Evolutionary conservation across 2,888 invertebrate genomes (phyloP).

Genomic region (Sinotaia quadrata): DNA sequence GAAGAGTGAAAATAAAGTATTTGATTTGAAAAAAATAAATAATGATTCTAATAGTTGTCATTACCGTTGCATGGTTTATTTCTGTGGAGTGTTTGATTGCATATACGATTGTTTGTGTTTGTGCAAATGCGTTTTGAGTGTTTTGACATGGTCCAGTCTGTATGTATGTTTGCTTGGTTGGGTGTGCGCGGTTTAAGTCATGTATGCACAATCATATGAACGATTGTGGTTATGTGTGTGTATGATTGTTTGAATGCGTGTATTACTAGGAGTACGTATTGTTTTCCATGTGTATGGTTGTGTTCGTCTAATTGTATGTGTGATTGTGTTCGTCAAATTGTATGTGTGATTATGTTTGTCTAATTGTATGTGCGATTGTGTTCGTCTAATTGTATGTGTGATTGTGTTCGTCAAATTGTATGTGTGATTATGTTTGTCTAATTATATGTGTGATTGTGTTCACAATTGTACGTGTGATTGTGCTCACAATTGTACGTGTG

Average conservation of each 20-base stretch:
- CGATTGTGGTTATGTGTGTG: slow-evolving; percentile 3
- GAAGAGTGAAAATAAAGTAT: no score
- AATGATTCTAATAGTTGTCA: no score
- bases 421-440: neutral
- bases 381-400: neutral
- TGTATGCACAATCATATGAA: neutral
- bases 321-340: neutral
- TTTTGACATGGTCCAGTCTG: no score
- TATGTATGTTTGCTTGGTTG: no score
- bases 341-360: neutral
- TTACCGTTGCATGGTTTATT: no score
- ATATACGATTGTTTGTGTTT: no score
- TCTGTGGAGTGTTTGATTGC: no score
- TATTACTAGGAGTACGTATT: neutral
- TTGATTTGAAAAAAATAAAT: no score
- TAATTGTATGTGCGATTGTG: neutral
- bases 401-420: neutral
- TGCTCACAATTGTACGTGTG: no score
- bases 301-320: no score
- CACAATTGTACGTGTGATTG: no score
- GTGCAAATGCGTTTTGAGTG: no score
- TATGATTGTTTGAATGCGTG: neutral
- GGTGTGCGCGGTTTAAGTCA: neutral
- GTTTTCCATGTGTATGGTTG: neutral
- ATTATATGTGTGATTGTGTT: neutral